Conservation (phyloP, 2,797 vertebrate genomes). For the Eulemur mongoz region DNA sequence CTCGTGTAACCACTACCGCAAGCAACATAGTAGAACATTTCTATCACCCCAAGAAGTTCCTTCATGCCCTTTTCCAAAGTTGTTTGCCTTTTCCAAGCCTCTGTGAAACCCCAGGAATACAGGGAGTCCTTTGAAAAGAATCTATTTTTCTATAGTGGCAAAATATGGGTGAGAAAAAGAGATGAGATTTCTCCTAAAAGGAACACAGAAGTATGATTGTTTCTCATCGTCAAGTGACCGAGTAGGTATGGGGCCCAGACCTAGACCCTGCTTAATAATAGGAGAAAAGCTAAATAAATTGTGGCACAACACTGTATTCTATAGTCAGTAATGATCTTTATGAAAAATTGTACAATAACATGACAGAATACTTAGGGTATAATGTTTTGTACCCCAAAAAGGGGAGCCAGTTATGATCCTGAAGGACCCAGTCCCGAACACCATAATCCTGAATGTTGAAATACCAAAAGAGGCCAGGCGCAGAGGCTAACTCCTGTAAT, state of each 20-base stretch:
- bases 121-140: not conserved
- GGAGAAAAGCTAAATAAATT: not conserved
- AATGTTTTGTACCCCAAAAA: not conserved
- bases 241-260: not conserved
- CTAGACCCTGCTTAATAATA: not conserved
- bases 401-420: not conserved
- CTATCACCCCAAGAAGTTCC: not conserved
- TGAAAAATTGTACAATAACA: not conserved
- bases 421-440: not conserved
- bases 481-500: too few relatives aligned
- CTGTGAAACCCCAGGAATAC: not conserved
- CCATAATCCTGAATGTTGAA: not conserved
- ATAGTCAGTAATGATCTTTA: not conserved
- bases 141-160: not conserved
- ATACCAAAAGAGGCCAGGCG: not conserved
- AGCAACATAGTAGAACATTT: not conserved
- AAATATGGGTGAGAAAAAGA: not conserved
- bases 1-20: not conserved
- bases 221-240: not conserved
- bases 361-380: not conserved
- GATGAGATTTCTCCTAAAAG: not conserved
- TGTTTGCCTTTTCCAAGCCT: slow-evolving; percentile 26
- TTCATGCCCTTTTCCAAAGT: not conserved
- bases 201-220: not conserved
- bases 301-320: not conserved